Conservation (phyloP, 2,113 vertebrate species). For the Gopherus evgoodei region DNA sequence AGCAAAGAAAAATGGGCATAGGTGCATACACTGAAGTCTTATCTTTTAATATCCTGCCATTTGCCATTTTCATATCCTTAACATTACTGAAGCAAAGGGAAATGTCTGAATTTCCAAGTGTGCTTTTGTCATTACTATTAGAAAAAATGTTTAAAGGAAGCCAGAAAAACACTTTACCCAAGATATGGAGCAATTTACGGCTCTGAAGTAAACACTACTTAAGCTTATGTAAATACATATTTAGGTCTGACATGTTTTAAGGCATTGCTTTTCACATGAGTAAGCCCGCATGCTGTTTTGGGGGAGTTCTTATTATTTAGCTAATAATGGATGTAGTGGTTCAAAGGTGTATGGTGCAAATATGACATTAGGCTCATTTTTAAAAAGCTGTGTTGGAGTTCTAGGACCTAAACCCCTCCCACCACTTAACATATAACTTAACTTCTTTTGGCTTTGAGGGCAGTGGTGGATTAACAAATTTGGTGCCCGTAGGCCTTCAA, state of each 20-base stretch:
- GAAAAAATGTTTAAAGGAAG: background rate
- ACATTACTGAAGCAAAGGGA: background rate
- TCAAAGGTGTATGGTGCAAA: background rate
- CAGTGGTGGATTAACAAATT: too few relatives aligned
- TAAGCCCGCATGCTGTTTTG: background rate
- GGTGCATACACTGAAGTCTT: background rate
- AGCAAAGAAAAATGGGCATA: background rate
- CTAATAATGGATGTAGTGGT: background rate
- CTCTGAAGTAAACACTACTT: background rate
- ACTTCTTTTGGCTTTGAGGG: background rate
- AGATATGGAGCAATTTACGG: background rate
- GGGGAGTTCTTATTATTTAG: constrained; percentile 5
- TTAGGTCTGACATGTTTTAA: constrained; percentile 12
- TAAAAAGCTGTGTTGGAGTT: background rate
- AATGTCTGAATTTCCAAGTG: background rate
- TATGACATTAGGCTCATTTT: background rate
- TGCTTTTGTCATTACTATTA: background rate
- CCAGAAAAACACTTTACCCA: background rate
- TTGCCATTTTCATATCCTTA: background rate
- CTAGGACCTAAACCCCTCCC: background rate
- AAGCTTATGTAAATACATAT: constrained; percentile 2
- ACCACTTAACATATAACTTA: background rate
- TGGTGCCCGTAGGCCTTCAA: too few relatives aligned
- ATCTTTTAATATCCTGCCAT: background rate
- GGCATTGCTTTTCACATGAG: background rate